These are phyloP conservation scores for Lophotis ruficrista DNA, from an alignment of 2,113 vertebrate genomes.

Conservation along the genomic window DNA sequence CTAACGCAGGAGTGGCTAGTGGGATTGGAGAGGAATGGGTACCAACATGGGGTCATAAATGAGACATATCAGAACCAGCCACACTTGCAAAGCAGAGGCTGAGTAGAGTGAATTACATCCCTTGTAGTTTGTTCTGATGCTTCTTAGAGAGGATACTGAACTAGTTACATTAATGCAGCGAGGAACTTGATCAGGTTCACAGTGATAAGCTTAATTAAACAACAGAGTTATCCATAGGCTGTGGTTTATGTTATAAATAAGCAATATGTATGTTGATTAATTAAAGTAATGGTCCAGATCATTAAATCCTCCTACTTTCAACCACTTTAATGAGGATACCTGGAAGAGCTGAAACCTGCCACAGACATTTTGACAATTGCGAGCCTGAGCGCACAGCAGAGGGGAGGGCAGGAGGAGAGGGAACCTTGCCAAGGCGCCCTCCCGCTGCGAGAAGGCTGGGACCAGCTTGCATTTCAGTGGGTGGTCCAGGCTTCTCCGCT, in stretches of 20 bases:
- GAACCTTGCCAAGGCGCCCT: background rate
- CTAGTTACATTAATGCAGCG: slow-evolving; percentile 63
- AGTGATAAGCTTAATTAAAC: slow-evolving; percentile 76
- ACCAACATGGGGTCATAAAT: background rate
- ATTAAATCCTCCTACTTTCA: slow-evolving; percentile 37
- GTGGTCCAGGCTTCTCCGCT: background rate
- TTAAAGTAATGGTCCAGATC: slow-evolving; percentile 16
- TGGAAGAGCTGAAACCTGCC: background rate
- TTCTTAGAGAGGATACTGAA: slow-evolving; percentile 58
- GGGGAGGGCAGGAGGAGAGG: background rate
- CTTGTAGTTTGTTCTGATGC: background rate
- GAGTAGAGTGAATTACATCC: slow-evolving; percentile 28
- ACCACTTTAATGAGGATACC: background rate
- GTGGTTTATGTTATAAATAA: slow-evolving; percentile 45
- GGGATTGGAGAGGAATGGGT: background rate
- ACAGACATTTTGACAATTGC: background rate
- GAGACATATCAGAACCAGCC: background rate
- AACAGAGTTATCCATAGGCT: slow-evolving; percentile 51
- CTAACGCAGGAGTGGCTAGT: background rate
- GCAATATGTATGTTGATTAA: slow-evolving; percentile 36
- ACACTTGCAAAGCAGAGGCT: background rate
- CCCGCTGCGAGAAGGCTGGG: background rate
- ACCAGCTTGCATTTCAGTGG: background rate
- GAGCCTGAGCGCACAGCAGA: accelerated
- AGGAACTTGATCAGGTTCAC: slow-evolving; percentile 39